A percentile compares a stretch with the other conserved stretches of the same genome.
Evolutionary conservation across 2,888 invertebrate species (phyloP).

Genomic region (Coelopa pilipes): DNA sequence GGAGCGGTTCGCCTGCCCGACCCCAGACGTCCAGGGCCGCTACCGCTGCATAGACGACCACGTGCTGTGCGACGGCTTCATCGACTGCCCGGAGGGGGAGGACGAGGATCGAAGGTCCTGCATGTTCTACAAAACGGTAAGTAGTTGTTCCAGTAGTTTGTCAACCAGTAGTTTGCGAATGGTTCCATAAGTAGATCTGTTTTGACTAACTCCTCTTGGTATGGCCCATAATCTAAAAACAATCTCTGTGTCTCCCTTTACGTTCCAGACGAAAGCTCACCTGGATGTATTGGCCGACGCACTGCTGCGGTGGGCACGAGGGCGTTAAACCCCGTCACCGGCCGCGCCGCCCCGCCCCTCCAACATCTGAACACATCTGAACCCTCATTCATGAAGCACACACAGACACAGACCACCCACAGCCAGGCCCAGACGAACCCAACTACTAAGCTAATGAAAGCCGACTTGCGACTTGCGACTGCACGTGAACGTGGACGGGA

Average conservation of each 20-base stretch:
- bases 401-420: slow-evolving; percentile 37
- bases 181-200: no score
- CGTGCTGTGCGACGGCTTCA: slow-evolving; percentile 92
- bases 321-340: slow-evolving; percentile 74
- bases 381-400: neutral
- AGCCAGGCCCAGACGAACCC: slow-evolving; percentile 23
- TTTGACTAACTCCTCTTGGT: no score
- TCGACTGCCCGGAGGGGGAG: slow-evolving; percentile 92
- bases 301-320: slow-evolving; percentile 92
- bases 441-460: slow-evolving; percentile 29
- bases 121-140: slow-evolving; percentile 97
- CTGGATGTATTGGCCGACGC: slow-evolving; percentile 95
- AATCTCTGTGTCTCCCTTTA: slow-evolving; percentile 6
- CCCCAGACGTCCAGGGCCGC: slow-evolving; percentile 89
- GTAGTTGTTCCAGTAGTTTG: slow-evolving; percentile 51
- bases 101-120: slow-evolving; percentile 93
- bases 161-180: neutral
- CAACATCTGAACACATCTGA: slow-evolving; percentile 2
- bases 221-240: no score
- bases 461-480: slow-evolving; percentile 22
- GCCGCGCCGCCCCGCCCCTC: slow-evolving; percentile 18
- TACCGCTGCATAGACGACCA: slow-evolving; percentile 97
- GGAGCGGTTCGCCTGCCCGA: slow-evolving; percentile 94
- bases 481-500: slow-evolving; percentile 21
- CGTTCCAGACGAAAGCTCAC: slow-evolving; percentile 90